Base-by-base conservation (phyloP, 2,888 invertebrate species). In the Orthosia gracilis region DNA sequence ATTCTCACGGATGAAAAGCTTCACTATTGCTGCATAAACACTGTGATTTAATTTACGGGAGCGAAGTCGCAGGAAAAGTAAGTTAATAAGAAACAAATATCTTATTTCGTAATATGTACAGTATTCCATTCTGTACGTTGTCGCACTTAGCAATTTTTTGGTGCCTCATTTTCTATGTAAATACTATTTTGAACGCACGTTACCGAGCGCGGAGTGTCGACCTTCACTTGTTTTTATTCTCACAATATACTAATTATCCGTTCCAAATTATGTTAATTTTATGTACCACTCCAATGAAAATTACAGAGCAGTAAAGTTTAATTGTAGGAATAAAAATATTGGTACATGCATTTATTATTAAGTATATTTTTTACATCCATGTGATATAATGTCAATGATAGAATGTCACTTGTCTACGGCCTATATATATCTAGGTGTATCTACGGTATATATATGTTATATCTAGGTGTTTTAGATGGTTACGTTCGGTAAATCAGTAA, bases 211-310 rank as follows among this genome's bases (percentile, higher is more conserved):
- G 40, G 12, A 62, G 45, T 17, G n/a, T n/a, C 49, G 52, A 47
- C 71, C 50, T 71, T 76, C 52, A 31, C 5, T 75, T 54, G 59
- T 67, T 75, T 52, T 73, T 47, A 31, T 17, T 31, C 11, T 58
- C 17, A 9, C 50, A 52, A 52, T 40, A 40, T 40, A 40, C 40
- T 40, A 40, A 40, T 40, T 40, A 40, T 67, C 21, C 67, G 18
- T 55, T 45, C 13, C 18, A 47, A 76, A 76, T 63, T 58, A 73
- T 73, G 54, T 45, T 55, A 65, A 67, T 67, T 63, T 40, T 67
- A 49, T 26, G 13, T 73, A 59, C 11, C 26, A 58, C 18, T 49
- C n/a, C 5, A 12, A 54, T 62, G 13, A 65, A 65, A 63, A 71
- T 71, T 17, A 47, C 26, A 49, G 1, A 65, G 15, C 21, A 13